Conservation (phyloP, 2,888 invertebrate genomes). For the Drosophila anceps region DNA sequence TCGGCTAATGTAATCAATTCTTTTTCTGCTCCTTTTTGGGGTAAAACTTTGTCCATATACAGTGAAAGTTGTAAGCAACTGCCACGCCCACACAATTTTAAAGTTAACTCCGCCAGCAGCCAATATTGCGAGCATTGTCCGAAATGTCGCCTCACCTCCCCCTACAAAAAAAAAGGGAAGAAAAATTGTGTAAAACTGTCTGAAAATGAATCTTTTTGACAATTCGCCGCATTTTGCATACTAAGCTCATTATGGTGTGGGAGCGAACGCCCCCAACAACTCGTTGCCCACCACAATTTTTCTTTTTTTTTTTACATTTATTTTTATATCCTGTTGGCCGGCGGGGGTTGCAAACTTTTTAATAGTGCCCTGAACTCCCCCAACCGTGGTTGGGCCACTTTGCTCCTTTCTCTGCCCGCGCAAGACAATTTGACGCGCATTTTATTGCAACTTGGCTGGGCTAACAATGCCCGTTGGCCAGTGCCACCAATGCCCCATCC, state of each 20-base stretch:
- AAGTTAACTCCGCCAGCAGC: slow-evolving; percentile 45
- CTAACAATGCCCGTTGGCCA: slow-evolving; percentile 62
- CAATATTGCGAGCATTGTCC: slow-evolving; percentile 72
- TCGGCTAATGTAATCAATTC: slow-evolving; percentile 72
- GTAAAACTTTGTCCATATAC: slow-evolving; percentile 58
- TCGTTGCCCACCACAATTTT: slow-evolving; percentile 53
- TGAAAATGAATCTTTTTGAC: slow-evolving; percentile 74
- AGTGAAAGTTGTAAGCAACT: slow-evolving; percentile 44
- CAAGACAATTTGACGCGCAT: slow-evolving; percentile 66
- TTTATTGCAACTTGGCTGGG: slow-evolving; percentile 67
- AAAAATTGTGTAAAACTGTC: slow-evolving; percentile 64
- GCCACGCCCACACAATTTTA: slow-evolving; percentile 39
- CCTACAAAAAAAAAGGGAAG: too few species aligned
- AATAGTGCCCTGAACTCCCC: slow-evolving; percentile 57
- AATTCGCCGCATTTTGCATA: slow-evolving; percentile 75
- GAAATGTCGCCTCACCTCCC: slow-evolving; percentile 14
- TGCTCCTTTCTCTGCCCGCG: neutral
- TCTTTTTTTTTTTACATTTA: slow-evolving; percentile 6
- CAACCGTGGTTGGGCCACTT: neutral
- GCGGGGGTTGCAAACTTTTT: slow-evolving; percentile 65
- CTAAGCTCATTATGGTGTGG: slow-evolving; percentile 75
- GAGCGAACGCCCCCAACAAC: slow-evolving; percentile 30
- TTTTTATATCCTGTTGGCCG: slow-evolving; percentile 27
- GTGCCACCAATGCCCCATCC: neutral
- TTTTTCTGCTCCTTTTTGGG: slow-evolving; percentile 17